phyloP scores from a whole-genome alignment of 2,888 invertebrate genomes.

The Mechanitis mazaeus region DNA sequence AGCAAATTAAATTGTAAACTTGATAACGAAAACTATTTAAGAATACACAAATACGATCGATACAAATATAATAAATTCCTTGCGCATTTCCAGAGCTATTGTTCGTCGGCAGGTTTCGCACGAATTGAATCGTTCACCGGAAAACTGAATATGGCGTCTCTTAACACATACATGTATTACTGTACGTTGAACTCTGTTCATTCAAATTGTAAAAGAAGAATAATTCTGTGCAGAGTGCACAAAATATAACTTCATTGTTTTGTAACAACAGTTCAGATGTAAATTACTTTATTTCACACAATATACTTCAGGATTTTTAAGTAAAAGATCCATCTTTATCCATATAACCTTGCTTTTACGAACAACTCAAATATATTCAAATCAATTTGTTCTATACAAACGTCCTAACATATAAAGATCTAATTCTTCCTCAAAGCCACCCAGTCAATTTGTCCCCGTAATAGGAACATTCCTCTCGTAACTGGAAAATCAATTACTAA shows the following conservation, averaged over 20 bases:
- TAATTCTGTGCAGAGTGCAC: background rate
- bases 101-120: conserved; percentile 1
- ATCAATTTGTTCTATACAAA: too few species aligned
- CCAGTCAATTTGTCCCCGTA: background rate
- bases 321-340: too few species aligned
- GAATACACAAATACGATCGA: background rate
- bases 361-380: too few species aligned
- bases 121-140: conserved; percentile 8
- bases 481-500: background rate
- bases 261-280: background rate
- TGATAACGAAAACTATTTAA: too few species aligned
- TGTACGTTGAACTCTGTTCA: background rate
- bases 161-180: background rate
- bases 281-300: background rate
- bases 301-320: too few species aligned
- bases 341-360: too few species aligned
- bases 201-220: background rate
- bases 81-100: conserved; percentile 6
- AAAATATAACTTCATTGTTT: background rate
- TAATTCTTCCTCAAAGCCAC: background rate
- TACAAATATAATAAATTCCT: conserved; percentile 8
- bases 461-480: background rate
- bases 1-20: too few species aligned
- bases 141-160: conserved; percentile 3
- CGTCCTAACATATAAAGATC: too few species aligned